Evolutionary conservation across 23 tunicate genomes (phyloP), one percentile per base, ranked within the genome.

Genomic region (Diplosoma virens): DNA sequence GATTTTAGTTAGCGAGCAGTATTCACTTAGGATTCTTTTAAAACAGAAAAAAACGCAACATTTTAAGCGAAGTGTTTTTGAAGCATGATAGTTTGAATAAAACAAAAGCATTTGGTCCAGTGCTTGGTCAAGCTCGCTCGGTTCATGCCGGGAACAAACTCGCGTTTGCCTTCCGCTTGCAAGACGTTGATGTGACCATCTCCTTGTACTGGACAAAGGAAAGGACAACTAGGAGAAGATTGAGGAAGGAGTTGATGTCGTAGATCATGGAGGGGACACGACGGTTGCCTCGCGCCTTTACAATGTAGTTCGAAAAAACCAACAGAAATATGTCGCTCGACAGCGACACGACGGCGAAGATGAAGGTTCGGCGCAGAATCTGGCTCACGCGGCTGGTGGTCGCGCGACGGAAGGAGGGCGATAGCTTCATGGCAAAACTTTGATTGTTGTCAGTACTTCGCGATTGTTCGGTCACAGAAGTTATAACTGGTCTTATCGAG

Each of bases 181-280:
- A n/a, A n/a, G n/a, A 68, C 9, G 78, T 61, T 48, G 78, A 72
- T n/a, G 61, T 29, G 33, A 72, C 7, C 78, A 72, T 72, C 48
- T 72, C 60, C 28, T 50, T 72, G 35, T 72, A 72, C 21, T 47
- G 37, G 3, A 50, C 59, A 29, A 72, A 72, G 11, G 78, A 72
- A 5, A 47, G 25, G 14, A 72, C 25, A n/a, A 72, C 78, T 5
- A 72, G 61, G 3, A 72, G 16, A 33, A 72, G 25, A 36, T 72
- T 72, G 4, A 47, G 36, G 25, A 72, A 48, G 2, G 78, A 47
- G 61, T 72, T 72, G 35, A 72, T 16, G 78, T 72, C 78, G 35
- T 72, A 72, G 36, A 48, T 30, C 59, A 72, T 72, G 61, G 46
- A 30, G 1, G 78, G 46, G 2, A 72, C 7, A 11, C 78, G 21